Conservation (phyloP, 2,113 vertebrate genomes). For the Ictalurus punctatus region DNA sequence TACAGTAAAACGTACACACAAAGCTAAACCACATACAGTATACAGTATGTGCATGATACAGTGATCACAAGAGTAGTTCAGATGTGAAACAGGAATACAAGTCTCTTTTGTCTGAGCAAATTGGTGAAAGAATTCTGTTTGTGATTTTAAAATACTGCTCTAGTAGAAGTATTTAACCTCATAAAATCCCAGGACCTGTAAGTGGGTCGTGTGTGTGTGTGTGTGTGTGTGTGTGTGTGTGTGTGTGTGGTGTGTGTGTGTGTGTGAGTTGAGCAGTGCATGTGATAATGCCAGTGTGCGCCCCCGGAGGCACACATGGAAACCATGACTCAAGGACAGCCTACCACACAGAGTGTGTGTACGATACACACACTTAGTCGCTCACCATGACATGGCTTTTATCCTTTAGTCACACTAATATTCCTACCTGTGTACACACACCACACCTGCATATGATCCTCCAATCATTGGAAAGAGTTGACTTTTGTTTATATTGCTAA, state of each 20-base stretch:
- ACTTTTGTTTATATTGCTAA: too few relatives aligned
- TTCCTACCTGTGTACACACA: not conserved
- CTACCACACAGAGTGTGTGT: not conserved
- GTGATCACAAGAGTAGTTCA: not conserved
- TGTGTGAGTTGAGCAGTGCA: not conserved
- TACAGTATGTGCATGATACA: not conserved
- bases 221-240: not conserved
- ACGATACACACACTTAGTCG: not conserved
- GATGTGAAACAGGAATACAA: not conserved
- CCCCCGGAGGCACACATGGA: not conserved
- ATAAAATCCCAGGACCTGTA: not conserved
- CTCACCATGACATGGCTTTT: not conserved
- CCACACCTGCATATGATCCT: too few relatives aligned
- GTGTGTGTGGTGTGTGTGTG: not conserved
- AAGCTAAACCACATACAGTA: not conserved
- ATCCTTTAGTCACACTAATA: not conserved
- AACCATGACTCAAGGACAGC: not conserved
- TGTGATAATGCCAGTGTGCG: constrained; percentile 3
- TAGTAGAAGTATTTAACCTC: not conserved
- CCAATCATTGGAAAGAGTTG: too few relatives aligned
- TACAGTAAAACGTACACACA: not conserved
- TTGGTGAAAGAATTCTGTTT: not conserved
- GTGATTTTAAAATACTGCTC: not conserved
- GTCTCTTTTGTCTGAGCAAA: not conserved
- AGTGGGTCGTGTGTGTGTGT: not conserved